phyloP scores from a whole-genome alignment of 2,888 invertebrate genomes.

The Leptothorax acervorum region DNA sequence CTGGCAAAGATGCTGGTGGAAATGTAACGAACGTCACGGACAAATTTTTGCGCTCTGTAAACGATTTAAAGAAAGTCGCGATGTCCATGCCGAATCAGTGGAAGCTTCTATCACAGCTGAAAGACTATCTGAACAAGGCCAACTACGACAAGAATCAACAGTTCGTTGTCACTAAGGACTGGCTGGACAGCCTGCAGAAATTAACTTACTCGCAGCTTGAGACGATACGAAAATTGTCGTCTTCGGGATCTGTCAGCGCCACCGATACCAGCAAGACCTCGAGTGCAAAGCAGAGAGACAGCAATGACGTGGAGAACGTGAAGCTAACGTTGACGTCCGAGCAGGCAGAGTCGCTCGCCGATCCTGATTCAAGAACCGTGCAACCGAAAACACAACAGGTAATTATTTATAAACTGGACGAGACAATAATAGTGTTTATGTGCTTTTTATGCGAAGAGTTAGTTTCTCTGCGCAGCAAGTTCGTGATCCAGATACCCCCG shows the following conservation, averaged over 20 bases:
- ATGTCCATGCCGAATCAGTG: slow-evolving; percentile 85
- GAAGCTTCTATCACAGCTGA: slow-evolving; percentile 86
- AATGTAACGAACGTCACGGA: slow-evolving; percentile 66
- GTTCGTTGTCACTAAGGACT: slow-evolving; percentile 86
- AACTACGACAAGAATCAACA: slow-evolving; percentile 85
- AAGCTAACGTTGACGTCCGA: slow-evolving; percentile 43
- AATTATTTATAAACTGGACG: slow-evolving; percentile 18
- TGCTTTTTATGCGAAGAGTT: not conserved
- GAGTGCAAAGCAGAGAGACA: slow-evolving; percentile 56
- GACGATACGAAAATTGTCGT: slow-evolving; percentile 73
- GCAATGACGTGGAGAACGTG: slow-evolving; percentile 51
- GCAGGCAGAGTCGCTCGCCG: slow-evolving; percentile 3
- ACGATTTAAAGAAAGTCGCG: slow-evolving; percentile 73
- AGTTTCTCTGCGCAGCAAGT: slow-evolving; percentile 50
- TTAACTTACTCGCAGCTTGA: slow-evolving; percentile 82
- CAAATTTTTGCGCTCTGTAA: slow-evolving; percentile 72
- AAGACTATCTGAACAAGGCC: slow-evolving; percentile 85
- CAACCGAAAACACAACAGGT: slow-evolving; percentile 32
- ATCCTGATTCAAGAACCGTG: not conserved
- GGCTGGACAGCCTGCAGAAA: slow-evolving; percentile 86
- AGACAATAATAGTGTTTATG: not conserved
- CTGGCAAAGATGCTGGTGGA: slow-evolving; percentile 70
- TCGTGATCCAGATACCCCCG: slow-evolving; percentile 24
- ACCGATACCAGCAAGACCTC: slow-evolving; percentile 12
- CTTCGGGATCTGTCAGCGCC: slow-evolving; percentile 6